Conservation (phyloP, 2,113 vertebrate species). For the Osmerus eperlanus region DNA sequence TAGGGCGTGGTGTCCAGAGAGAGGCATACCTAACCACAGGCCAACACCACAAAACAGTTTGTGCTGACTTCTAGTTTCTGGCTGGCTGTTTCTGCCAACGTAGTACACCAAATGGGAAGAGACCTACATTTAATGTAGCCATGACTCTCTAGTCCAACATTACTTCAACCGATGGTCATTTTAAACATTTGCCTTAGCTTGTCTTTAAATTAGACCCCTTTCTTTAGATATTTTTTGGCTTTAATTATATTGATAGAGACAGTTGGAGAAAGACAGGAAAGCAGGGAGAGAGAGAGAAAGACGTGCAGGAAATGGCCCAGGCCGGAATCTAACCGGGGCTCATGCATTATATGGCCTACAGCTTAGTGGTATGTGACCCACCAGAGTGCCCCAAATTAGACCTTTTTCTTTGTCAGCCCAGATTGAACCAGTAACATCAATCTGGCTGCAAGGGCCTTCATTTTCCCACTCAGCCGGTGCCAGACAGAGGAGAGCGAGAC, state of each 20-base stretch:
- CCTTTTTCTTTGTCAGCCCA: background rate
- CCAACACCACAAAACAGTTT: background rate
- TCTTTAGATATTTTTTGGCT: no score
- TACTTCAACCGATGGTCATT: background rate
- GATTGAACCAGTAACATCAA: background rate
- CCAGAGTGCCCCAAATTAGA: no score
- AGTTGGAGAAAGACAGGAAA: no score
- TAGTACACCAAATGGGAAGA: no score
- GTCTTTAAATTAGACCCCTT: no score
- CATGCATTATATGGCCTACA: no score
- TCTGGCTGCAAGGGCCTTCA: background rate
- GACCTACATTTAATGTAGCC: background rate
- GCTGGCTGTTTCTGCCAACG: no score
- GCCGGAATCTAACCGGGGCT: no score
- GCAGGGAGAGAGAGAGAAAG: no score
- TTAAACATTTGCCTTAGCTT: background rate
- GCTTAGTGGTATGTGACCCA: no score
- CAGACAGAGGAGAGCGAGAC: constrained; percentile 16
- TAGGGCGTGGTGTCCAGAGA: background rate
- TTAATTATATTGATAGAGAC: no score
- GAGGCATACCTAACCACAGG: background rate
- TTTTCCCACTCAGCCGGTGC: background rate
- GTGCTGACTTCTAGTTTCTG: background rate
- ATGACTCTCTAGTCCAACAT: background rate
- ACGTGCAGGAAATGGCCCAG: no score